Conservation (phyloP, 1,140 invertebrate species). For the Cardiocondyla obscurior region DNA sequence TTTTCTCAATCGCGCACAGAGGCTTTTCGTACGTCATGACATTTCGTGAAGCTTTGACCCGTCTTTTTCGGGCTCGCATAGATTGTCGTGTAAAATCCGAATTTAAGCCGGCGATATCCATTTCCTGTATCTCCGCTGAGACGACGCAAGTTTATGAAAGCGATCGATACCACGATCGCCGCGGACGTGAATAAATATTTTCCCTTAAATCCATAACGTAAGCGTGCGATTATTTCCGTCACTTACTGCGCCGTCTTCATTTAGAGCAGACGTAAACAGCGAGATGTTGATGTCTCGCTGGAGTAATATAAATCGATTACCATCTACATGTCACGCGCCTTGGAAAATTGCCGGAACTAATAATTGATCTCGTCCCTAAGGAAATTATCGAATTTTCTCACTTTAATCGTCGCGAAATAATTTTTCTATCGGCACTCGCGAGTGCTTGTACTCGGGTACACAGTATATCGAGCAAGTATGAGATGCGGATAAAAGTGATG, state of each 20-base stretch:
- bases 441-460: background rate
- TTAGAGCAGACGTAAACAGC: constrained; percentile 36
- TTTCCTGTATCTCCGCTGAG: constrained; percentile 4
- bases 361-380: background rate
- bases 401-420: background rate
- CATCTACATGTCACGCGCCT: background rate
- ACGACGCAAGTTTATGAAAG: constrained; percentile 2
- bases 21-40: constrained; percentile 42
- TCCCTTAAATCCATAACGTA: constrained; percentile 23
- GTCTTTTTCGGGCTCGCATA: background rate
- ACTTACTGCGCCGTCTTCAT: constrained; percentile 39
- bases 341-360: constrained; percentile 4
- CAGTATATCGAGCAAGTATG: background rate
- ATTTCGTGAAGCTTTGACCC: constrained; percentile 51
- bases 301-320: constrained; percentile 13
- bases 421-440: too few species aligned
- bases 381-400: background rate
- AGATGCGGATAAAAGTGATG: constrained; percentile 1
- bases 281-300: constrained; percentile 44
- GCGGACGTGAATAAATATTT: constrained; percentile 56
- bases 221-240: constrained; percentile 38
- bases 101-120: constrained; percentile 41
- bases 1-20: constrained; percentile 19
- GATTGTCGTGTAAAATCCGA: constrained; percentile 27
- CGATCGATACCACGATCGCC: constrained; percentile 2